phyloP scores from a whole-genome alignment of 2,113 vertebrate species.

The Phoenicopterus ruber region DNA sequence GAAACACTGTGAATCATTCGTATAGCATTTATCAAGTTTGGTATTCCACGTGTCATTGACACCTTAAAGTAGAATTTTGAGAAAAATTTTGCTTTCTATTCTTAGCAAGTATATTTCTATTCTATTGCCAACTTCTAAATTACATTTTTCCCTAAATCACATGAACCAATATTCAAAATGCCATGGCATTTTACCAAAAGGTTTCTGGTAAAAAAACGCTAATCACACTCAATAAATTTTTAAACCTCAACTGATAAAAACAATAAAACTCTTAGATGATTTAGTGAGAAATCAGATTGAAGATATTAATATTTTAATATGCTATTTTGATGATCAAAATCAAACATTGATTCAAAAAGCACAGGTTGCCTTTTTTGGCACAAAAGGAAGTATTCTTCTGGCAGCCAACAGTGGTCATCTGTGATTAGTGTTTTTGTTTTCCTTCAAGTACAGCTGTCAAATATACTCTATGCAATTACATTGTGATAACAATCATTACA shows the following conservation, averaged over 20 bases:
- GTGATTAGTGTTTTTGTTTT: background rate
- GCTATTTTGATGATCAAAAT: background rate
- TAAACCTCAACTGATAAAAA: background rate
- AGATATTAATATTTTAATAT: background rate
- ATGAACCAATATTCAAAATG: background rate
- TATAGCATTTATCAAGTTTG: constrained; percentile 79
- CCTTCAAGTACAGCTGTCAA: background rate
- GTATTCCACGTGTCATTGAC: constrained; percentile 78
- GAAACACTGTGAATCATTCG: constrained; percentile 81
- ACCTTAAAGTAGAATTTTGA: constrained; percentile 71
- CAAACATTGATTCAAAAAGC: background rate
- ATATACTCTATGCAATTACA: background rate
- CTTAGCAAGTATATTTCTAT: background rate
- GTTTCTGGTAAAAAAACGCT: background rate
- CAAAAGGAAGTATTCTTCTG: background rate
- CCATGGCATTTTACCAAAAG: background rate
- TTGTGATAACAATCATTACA: background rate
- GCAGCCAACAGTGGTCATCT: background rate
- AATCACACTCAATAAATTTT: background rate
- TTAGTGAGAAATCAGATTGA: background rate
- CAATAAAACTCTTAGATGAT: background rate
- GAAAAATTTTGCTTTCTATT: background rate
- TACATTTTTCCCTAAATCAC: background rate
- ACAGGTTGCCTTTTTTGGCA: background rate
- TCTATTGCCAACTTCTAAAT: background rate